phyloP scores from a whole-genome alignment of 2,888 invertebrate species.

The Dynastes hyllus region DNA sequence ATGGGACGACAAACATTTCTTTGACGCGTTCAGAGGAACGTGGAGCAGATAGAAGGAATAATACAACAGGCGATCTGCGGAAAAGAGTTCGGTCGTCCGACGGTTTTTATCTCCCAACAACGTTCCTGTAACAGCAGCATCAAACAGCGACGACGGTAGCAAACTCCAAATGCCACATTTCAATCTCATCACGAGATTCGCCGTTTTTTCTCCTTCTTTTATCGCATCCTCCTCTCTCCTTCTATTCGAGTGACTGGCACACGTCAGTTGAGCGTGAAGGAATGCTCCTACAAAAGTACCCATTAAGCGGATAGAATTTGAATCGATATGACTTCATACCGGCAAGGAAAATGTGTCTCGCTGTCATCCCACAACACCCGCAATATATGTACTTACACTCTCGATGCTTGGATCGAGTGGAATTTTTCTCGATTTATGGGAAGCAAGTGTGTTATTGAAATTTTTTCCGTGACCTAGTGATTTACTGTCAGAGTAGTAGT shows the following conservation, averaged over 20 bases:
- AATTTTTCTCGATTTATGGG: not conserved
- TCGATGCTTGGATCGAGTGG: not conserved
- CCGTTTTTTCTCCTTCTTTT: slow-evolving; percentile 8
- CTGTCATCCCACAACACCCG: not conserved
- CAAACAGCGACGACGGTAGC: not conserved
- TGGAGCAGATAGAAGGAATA: slow-evolving; percentile 33
- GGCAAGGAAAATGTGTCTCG: slow-evolving; percentile 27
- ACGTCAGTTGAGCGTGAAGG: slow-evolving; percentile 36
- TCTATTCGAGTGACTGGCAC: slow-evolving; percentile 38
- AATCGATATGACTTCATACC: slow-evolving; percentile 42
- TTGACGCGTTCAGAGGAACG: slow-evolving; percentile 25
- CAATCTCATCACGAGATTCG: slow-evolving; percentile 41
- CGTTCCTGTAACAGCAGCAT: not conserved
- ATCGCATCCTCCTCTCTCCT: not conserved
- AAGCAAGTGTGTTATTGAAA: not conserved
- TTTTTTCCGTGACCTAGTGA: not conserved
- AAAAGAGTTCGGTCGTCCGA: slow-evolving; percentile 20
- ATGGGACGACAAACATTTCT: slow-evolving; percentile 37
- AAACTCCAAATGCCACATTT: slow-evolving; percentile 35
- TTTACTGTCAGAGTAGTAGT: not conserved
- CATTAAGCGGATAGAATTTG: slow-evolving; percentile 40
- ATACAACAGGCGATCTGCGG: slow-evolving; percentile 36
- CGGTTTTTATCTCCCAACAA: slow-evolving; percentile 27
- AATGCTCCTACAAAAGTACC: slow-evolving; percentile 38
- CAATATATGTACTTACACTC: not conserved